phyloP scores from a whole-genome alignment of 1,140 invertebrate genomes.

The Contarinia nasturtii region DNA sequence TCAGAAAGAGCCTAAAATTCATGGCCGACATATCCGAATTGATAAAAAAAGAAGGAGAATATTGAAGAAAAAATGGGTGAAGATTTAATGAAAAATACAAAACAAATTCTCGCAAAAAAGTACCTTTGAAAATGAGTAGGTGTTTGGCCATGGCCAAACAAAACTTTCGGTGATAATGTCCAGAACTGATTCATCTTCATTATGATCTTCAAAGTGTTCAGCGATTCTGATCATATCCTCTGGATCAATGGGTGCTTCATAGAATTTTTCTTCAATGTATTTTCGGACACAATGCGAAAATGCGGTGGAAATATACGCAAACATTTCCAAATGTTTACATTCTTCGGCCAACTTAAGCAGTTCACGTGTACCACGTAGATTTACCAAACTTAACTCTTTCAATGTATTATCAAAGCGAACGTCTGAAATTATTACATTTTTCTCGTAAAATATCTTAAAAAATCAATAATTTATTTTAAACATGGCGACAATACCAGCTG shows the following conservation, averaged over 20 bases:
- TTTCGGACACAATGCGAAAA: constrained; percentile 35
- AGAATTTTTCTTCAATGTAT: constrained; percentile 35
- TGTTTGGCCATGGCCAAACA: constrained; percentile 32
- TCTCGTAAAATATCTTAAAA: too few species aligned
- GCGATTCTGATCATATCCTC: constrained; percentile 40
- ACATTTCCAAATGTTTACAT: constrained; percentile 34
- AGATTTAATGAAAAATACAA: background rate
- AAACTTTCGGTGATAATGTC: constrained; percentile 39
- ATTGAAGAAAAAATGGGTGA: constrained; percentile 27
- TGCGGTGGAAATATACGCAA: constrained; percentile 43
- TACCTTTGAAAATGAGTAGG: constrained; percentile 30
- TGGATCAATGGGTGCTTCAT: constrained; percentile 29
- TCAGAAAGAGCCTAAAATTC: constrained; percentile 32
- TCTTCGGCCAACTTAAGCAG: constrained; percentile 30
- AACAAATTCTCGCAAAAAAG: too few species aligned
- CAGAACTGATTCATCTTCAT: constrained; percentile 24
- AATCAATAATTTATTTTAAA: too few species aligned
- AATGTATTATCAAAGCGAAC: constrained; percentile 64
- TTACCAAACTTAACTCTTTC: constrained; percentile 28
- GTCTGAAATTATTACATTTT: too few species aligned
- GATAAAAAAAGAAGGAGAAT: too few species aligned
- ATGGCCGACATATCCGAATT: too few species aligned
- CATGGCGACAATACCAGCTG: too few species aligned
- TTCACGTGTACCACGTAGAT: constrained; percentile 30
- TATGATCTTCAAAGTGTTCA: constrained; percentile 41